Conservation (phyloP, 2,888 invertebrate species). For the Luperina nickerlii region DNA sequence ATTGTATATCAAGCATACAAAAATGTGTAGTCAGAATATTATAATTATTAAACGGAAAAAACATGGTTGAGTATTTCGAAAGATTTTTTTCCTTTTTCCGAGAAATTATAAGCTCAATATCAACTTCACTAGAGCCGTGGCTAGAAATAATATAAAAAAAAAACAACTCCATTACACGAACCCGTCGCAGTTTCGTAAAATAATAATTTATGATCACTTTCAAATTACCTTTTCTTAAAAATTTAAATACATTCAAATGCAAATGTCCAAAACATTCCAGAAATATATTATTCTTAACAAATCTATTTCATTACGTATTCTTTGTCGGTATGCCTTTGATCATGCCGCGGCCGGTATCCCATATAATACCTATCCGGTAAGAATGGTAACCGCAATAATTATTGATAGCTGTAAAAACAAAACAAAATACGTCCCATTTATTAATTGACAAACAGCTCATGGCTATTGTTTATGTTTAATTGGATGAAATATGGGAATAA, state of each 20-base stretch:
- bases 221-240: conserved; percentile 22
- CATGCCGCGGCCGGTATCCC: conserved; percentile 46
- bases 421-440: conserved; percentile 51
- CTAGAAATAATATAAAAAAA: conserved; percentile 15
- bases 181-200: conserved; percentile 9
- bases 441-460: conserved; percentile 37
- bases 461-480: conserved; percentile 24
- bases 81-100: neutral
- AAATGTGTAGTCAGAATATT: neutral
- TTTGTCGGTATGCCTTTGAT: conserved; percentile 60
- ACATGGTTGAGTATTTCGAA: neutral
- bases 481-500: conserved; percentile 19
- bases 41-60: neutral
- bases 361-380: conserved; percentile 58
- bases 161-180: conserved; percentile 1
- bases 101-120: neutral
- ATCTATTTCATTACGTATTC: conserved; percentile 40
- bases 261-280: conserved; percentile 46
- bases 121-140: neutral
- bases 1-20: neutral
- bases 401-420: conserved; percentile 59
- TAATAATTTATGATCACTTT: conserved; percentile 46
- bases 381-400: conserved; percentile 59
- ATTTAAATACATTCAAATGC: conserved; percentile 33
- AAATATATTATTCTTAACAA: conserved; percentile 25